Conservation (phyloP, 2,888 invertebrate species). For the Coelopa pilipes region DNA sequence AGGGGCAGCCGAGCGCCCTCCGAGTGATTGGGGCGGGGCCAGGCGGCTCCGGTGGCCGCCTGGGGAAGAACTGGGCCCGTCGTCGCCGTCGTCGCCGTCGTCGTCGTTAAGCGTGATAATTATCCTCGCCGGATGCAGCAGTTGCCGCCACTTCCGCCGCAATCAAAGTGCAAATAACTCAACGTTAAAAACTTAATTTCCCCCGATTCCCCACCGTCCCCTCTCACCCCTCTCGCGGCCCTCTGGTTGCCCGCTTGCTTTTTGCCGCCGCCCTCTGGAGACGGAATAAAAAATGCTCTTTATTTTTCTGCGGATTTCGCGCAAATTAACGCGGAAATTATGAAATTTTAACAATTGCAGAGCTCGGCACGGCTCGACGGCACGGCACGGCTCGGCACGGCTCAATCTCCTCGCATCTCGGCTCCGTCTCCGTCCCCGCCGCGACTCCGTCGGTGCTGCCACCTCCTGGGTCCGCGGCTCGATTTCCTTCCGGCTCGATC, state of each 20-base stretch:
- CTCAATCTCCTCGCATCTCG: no score
- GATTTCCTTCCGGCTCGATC: no score
- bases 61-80: no score
- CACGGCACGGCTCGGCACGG: slow-evolving; percentile 33
- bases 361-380: slow-evolving; percentile 22
- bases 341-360: slow-evolving; percentile 42
- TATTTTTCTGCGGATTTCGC: slow-evolving; percentile 21
- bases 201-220: background rate
- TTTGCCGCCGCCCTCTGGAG: background rate
- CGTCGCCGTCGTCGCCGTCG: background rate
- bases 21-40: no score
- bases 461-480: background rate
- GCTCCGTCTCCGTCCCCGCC: no score
- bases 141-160: slow-evolving; percentile 11
- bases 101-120: no score
- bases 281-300: slow-evolving; percentile 25
- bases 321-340: slow-evolving; percentile 39
- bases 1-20: no score
- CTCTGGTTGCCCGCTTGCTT: background rate
- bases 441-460: no score
- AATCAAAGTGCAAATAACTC: slow-evolving; percentile 43
- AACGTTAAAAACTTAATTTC: slow-evolving; percentile 43
- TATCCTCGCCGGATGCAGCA: no score
- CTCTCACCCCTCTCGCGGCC: background rate
- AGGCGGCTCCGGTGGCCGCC: no score